phyloP scores from a whole-genome alignment of 2,113 vertebrate species.

The Percopsis transmontana region DNA sequence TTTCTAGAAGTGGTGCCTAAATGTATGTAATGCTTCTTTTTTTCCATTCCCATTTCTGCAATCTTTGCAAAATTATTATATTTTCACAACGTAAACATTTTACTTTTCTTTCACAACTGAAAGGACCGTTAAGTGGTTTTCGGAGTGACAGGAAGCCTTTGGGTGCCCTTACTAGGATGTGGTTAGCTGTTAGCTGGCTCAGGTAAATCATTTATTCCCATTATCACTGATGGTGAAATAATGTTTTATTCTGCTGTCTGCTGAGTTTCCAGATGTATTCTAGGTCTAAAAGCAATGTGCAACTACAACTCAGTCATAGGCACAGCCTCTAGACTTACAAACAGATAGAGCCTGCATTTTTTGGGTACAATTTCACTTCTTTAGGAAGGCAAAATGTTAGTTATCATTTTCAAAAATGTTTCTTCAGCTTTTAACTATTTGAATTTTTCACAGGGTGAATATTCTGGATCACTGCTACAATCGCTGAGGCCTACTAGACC shows the following conservation, averaged over 20 bases:
- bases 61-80: conserved; percentile 42
- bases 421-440: conserved; percentile 31
- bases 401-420: conserved; percentile 20
- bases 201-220: conserved; percentile 71
- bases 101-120: conserved; percentile 38
- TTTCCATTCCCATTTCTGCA: conserved; percentile 42
- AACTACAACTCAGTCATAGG: conserved; percentile 46
- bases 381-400: conserved; percentile 22
- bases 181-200: conserved; percentile 62
- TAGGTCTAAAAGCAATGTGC: conserved; percentile 34
- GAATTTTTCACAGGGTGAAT: conserved; percentile 13
- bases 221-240: conserved; percentile 62
- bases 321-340: conserved; percentile 48
- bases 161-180: conserved; percentile 55
- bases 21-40: conserved; percentile 21
- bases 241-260: conserved; percentile 56
- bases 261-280: conserved; percentile 66
- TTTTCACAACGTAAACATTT: conserved; percentile 66
- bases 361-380: conserved; percentile 34
- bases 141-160: conserved; percentile 55
- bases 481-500: background rate
- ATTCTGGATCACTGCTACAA: conserved; percentile 18
- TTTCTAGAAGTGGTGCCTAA: background rate
- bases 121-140: conserved; percentile 30
- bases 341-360: conserved; percentile 27